Evolutionary conservation across 2,113 vertebrate genomes (phyloP).

Genomic region (Anguilla rostrata): DNA sequence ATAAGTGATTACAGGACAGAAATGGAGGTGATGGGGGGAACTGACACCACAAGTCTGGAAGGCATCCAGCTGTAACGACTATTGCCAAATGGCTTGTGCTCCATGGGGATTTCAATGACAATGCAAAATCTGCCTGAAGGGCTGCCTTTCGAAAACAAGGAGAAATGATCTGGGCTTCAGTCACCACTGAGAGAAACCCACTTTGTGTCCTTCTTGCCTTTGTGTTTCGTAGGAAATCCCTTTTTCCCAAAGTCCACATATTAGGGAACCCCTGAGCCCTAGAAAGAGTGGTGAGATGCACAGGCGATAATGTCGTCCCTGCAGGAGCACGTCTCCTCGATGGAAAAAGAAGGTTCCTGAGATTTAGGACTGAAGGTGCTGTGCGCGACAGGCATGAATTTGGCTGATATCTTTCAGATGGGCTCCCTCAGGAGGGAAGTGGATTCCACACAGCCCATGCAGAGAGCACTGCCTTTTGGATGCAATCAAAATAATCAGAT

Average conservation of each 20-base stretch:
- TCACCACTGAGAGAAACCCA: neutral
- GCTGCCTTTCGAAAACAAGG: slow-evolving; percentile 25
- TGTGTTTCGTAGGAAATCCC: neutral
- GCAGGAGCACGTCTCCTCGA: slow-evolving; percentile 20
- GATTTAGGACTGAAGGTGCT: slow-evolving; percentile 15
- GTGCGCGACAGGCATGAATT: neutral
- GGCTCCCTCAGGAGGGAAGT: neutral
- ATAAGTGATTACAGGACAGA: slow-evolving; percentile 16
- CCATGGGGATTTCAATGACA: slow-evolving; percentile 11
- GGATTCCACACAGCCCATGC: neutral
- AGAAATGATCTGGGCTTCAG: neutral
- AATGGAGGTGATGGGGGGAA: neutral
- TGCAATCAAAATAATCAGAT: neutral
- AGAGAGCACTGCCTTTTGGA: neutral
- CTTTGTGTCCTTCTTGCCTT: neutral
- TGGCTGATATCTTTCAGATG: neutral
- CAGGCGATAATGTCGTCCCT: slow-evolving; percentile 1
- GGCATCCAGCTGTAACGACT: slow-evolving; percentile 14
- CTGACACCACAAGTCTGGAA: slow-evolving; percentile 20
- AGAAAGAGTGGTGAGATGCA: neutral
- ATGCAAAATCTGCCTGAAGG: slow-evolving; percentile 34
- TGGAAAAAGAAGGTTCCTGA: neutral
- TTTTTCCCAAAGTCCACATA: neutral
- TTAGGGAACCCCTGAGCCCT: neutral
- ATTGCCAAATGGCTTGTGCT: neutral